Percentiles rank a stretch among this genome's conserved stretches.
phyloP scores from a whole-genome alignment of 2,113 vertebrate genomes.

The Polypterus bichir region DNA sequence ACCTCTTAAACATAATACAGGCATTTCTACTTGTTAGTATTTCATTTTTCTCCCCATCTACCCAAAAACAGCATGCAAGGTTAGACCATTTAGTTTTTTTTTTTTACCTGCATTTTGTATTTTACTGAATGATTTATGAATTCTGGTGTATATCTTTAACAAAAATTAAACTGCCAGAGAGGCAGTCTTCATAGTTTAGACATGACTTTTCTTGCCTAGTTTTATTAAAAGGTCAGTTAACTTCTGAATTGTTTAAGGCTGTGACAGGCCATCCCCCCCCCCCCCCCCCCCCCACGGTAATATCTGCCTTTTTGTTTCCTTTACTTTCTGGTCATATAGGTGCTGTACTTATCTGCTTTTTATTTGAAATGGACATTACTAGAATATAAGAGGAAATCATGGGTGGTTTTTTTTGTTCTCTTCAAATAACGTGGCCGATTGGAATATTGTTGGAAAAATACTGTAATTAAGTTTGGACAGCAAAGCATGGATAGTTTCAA shows the following conservation, averaged over 20 bases:
- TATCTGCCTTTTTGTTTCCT: constrained; percentile 40
- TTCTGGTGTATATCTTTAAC: constrained; percentile 64
- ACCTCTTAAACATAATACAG: constrained; percentile 86
- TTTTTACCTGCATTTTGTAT: constrained; percentile 66
- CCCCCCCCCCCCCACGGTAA: constrained; percentile 41
- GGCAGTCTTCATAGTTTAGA: constrained; percentile 62
- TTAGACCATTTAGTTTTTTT: constrained; percentile 54
- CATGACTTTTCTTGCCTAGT: constrained; percentile 56
- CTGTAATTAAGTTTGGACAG: constrained; percentile 56
- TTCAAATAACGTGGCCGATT: constrained; percentile 65
- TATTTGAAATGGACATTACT: constrained; percentile 55
- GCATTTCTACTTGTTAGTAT: constrained; percentile 71
- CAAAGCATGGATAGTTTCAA: constrained; percentile 57
- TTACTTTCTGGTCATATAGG: constrained; percentile 53
- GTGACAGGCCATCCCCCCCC: constrained; percentile 31
- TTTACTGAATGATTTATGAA: constrained; percentile 71
- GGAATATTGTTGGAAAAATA: constrained; percentile 63
- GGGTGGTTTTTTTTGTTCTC: constrained; percentile 45
- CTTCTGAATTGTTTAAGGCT: constrained; percentile 62
- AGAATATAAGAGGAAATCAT: constrained; percentile 74
- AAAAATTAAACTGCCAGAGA: constrained; percentile 62
- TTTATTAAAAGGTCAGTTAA: constrained; percentile 55
- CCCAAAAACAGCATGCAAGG: constrained; percentile 41
- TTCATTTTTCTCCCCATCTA: too few relatives aligned
- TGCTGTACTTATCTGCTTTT: constrained; percentile 62